Evolutionary conservation across 2,888 invertebrate genomes (phyloP).

Genomic region (Epinotia ramella): DNA sequence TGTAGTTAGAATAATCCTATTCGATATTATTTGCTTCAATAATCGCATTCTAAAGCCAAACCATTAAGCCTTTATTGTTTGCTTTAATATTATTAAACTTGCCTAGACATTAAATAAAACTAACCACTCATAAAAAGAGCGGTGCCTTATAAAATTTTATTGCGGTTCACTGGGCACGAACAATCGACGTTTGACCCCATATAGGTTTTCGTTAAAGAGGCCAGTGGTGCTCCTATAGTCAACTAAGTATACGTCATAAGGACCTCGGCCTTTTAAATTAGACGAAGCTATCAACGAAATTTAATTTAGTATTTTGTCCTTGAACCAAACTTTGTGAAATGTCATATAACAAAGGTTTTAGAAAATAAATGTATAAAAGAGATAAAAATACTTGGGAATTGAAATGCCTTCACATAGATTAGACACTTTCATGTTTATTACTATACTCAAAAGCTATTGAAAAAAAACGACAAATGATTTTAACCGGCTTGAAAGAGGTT

Average conservation of each 20-base stretch:
- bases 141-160: constrained; percentile 24
- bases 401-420: not conserved
- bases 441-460: not conserved
- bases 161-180: constrained; percentile 15
- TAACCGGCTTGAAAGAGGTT: no score
- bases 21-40: not conserved
- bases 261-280: not conserved
- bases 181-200: constrained; percentile 21
- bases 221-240: constrained; percentile 6
- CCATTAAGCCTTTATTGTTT: not conserved
- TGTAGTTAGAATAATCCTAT: not conserved
- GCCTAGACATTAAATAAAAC: constrained; percentile 11
- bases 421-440: not conserved
- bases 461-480: no score
- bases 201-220: constrained; percentile 17
- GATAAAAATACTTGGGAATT: not conserved
- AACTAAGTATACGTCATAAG: not conserved
- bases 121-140: constrained; percentile 13
- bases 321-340: not conserved
- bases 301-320: not conserved
- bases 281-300: not conserved
- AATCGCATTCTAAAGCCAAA: not conserved
- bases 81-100: not conserved
- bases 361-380: not conserved
- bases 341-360: not conserved